phyloP scores from a whole-genome alignment of 2,888 invertebrate genomes.

The Epinotia brunnichana region DNA sequence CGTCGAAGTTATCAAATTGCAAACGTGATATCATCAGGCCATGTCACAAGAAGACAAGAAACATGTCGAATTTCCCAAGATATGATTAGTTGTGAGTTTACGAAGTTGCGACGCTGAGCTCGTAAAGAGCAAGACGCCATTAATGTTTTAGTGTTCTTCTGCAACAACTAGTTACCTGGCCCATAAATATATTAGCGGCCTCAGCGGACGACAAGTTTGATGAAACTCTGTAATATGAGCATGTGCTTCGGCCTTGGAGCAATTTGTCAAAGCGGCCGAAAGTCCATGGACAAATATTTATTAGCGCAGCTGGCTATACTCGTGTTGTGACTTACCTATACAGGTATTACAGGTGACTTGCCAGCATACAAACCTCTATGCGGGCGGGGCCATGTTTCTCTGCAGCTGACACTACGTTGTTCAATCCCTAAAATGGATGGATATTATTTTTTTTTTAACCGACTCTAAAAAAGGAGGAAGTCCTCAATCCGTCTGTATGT shows the following conservation, averaged over 20 bases:
- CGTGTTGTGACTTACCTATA: too few relatives aligned
- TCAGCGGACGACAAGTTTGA: slow-evolving; percentile 56
- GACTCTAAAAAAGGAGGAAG: too few relatives aligned
- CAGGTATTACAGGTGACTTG: too few relatives aligned
- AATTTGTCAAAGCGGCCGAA: slow-evolving; percentile 20
- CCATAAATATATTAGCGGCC: slow-evolving; percentile 65
- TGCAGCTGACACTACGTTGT: too few relatives aligned
- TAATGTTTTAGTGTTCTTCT: slow-evolving; percentile 66
- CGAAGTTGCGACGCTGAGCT: slow-evolving; percentile 59
- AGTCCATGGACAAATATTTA: neutral
- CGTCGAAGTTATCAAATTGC: neutral
- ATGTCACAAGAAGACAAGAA: too few relatives aligned
- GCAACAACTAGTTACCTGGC: slow-evolving; percentile 61
- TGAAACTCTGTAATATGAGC: slow-evolving; percentile 49
- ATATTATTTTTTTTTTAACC: too few relatives aligned
- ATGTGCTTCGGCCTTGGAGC: slow-evolving; percentile 22
- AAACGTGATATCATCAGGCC: too few relatives aligned
- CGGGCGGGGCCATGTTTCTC: too few relatives aligned
- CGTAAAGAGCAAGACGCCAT: slow-evolving; percentile 64
- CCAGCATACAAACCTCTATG: too few relatives aligned
- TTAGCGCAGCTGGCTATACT: neutral
- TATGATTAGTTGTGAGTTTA: slow-evolving; percentile 67
- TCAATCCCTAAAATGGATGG: too few relatives aligned
- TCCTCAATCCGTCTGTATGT: too few relatives aligned
- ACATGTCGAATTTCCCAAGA: slow-evolving; percentile 46